phyloP scores from a whole-genome alignment of 2,888 invertebrate genomes.

The Drosophila gaucha region DNA sequence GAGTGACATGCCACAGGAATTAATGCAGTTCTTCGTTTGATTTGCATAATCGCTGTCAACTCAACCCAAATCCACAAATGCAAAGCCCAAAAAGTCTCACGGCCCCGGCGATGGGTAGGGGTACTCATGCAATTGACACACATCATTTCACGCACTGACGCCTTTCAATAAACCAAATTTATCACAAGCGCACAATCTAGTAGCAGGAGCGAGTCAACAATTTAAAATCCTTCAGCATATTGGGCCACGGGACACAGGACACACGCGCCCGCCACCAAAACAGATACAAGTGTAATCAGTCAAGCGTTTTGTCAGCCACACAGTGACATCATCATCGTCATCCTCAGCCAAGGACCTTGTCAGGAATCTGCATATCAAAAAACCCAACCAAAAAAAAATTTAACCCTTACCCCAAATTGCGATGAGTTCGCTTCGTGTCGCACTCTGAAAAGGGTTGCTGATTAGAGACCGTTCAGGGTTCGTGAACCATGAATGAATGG shows the following conservation, averaged over 20 bases:
- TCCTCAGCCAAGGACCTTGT: conserved; percentile 44
- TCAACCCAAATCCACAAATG: conserved; percentile 53
- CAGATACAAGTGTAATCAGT: conserved; percentile 81
- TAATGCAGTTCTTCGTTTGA: conserved; percentile 66
- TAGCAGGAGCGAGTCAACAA: conserved; percentile 60
- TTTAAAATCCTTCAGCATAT: conserved; percentile 77
- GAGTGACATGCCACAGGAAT: conserved; percentile 41
- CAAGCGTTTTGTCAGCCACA: conserved; percentile 78
- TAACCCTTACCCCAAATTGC: conserved; percentile 47
- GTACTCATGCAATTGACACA: conserved; percentile 85
- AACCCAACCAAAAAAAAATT: conserved; percentile 33
- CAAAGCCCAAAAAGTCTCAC: conserved; percentile 54
- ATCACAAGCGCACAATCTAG: conserved; percentile 74
- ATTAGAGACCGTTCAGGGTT: conserved; percentile 66
- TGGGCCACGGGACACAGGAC: conserved; percentile 45
- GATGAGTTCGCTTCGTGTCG: conserved; percentile 15
- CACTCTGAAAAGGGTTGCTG: conserved; percentile 72
- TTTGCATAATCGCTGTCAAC: conserved; percentile 82
- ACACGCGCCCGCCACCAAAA: conserved; percentile 42
- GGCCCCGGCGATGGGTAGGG: conserved; percentile 26
- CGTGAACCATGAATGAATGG: conserved; percentile 73
- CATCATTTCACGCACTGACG: conserved; percentile 85
- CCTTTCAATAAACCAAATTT: conserved; percentile 85
- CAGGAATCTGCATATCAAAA: conserved; percentile 82
- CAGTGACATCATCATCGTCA: conserved; percentile 66